These are phyloP conservation scores for Mimachlamys varia DNA, from an alignment of 2,888 invertebrate genomes.

Conservation along the genomic window DNA sequence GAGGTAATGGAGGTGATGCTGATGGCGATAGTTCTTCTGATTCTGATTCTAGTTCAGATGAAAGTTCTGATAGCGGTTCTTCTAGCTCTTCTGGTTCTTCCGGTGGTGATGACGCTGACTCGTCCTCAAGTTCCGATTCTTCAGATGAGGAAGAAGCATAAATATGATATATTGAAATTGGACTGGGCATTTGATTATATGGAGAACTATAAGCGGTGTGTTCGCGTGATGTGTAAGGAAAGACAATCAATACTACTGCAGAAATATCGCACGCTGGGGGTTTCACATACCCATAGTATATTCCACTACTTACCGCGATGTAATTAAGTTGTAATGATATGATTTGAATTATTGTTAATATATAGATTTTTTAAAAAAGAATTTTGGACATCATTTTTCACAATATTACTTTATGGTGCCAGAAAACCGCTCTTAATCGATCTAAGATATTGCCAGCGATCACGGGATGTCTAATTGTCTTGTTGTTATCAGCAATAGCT, in stretches of 20 bases:
- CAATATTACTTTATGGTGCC: background rate
- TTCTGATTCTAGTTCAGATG: background rate
- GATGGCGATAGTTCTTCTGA: background rate
- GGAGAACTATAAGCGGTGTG: background rate
- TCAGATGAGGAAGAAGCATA: conserved; percentile 16
- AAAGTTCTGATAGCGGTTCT: background rate
- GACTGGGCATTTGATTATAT: background rate
- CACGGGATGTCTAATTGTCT: background rate
- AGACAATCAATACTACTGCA: background rate
- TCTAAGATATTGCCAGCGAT: background rate
- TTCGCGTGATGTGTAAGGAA: conserved; percentile 31
- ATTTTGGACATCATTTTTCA: conserved; percentile 24
- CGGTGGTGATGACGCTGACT: background rate
- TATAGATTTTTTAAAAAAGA: background rate
- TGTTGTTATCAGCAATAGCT: background rate
- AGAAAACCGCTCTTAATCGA: background rate
- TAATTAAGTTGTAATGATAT: conserved; percentile 8
- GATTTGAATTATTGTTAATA: conserved; percentile 8
- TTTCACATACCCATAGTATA: background rate
- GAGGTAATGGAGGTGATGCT: background rate
- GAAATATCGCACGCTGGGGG: background rate
- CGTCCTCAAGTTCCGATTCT: background rate
- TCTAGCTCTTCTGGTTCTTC: background rate
- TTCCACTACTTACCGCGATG: background rate
- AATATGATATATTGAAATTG: background rate